These are phyloP conservation scores for Aricia artaxerxes DNA, from an alignment of 2,888 invertebrate genomes.

Conservation along the genomic window DNA sequence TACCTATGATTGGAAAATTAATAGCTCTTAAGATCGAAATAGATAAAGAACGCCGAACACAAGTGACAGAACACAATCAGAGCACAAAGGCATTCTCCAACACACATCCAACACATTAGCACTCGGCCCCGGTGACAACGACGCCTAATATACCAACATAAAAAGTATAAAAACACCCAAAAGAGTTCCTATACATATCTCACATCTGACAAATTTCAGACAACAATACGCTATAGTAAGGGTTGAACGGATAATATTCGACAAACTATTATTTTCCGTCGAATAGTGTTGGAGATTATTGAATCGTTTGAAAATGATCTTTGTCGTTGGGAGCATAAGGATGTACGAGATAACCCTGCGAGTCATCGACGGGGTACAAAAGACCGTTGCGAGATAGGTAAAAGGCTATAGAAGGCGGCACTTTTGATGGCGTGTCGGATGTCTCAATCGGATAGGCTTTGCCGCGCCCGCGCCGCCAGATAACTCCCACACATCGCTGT, in stretches of 20 bases:
- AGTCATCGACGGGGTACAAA: conserved; percentile 43
- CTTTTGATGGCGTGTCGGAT: conserved; percentile 75
- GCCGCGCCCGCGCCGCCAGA: conserved; percentile 51
- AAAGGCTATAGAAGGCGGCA: conserved; percentile 70
- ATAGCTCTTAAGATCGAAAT: conserved; percentile 31
- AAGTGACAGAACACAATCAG: conserved; percentile 27
- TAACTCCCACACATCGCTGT: conserved; percentile 51
- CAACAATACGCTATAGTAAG: conserved; percentile 68
- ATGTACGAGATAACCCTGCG: conserved; percentile 36
- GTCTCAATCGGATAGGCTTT: conserved; percentile 73
- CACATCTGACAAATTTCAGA: conserved; percentile 76
- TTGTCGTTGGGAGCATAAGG: conserved; percentile 40
- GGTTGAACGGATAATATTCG: conserved; percentile 68
- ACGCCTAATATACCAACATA: conserved; percentile 62
- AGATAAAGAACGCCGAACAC: conserved; percentile 29
- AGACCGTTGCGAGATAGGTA: conserved; percentile 54
- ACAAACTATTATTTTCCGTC: conserved; percentile 45
- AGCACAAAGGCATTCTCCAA: conserved; percentile 30
- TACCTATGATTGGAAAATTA: conserved; percentile 19
- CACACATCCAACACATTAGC: conserved; percentile 42
- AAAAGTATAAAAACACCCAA: conserved; percentile 44
- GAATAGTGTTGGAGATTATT: conserved; percentile 32
- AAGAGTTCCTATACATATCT: conserved; percentile 62
- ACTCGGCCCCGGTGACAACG: conserved; percentile 59
- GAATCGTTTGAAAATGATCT: conserved; percentile 41